These are phyloP conservation scores for Troilus luridus DNA, from an alignment of 2,888 invertebrate genomes.

Conservation along the genomic window DNA sequence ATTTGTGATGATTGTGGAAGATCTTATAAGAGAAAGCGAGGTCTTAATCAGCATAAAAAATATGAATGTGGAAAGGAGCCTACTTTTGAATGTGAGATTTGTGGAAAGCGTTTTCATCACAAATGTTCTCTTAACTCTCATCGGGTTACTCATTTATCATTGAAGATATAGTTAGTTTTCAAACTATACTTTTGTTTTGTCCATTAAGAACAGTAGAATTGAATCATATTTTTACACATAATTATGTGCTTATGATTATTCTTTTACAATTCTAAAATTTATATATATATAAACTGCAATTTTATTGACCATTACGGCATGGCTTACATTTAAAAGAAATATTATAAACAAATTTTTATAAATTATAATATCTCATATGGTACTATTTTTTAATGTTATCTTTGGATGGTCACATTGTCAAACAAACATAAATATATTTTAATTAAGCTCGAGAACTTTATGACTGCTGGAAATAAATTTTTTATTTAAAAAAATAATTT, in stretches of 20 bases:
- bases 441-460: too few relatives aligned
- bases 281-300: background rate
- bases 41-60: conserved; percentile 51
- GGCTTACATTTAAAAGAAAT: too few relatives aligned
- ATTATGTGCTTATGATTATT: background rate
- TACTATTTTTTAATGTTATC: too few relatives aligned
- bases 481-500: too few relatives aligned
- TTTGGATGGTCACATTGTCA: too few relatives aligned
- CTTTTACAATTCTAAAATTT: background rate
- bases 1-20: conserved; percentile 21
- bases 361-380: too few relatives aligned
- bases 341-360: too few relatives aligned
- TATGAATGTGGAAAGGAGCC: conserved; percentile 61
- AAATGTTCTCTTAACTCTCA: conserved; percentile 33
- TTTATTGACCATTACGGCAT: too few relatives aligned
- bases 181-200: background rate
- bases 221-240: background rate
- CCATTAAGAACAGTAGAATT: background rate
- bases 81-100: conserved; percentile 19
- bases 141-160: background rate
- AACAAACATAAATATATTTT: too few relatives aligned
- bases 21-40: conserved; percentile 43
- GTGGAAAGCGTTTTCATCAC: conserved; percentile 9
- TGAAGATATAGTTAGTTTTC: background rate
- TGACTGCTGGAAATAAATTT: too few relatives aligned